Evolutionary conservation across 2,113 vertebrate genomes (phyloP), one percentile per base, ranked within the genome.

Genomic region (Lepus americanus): DNA sequence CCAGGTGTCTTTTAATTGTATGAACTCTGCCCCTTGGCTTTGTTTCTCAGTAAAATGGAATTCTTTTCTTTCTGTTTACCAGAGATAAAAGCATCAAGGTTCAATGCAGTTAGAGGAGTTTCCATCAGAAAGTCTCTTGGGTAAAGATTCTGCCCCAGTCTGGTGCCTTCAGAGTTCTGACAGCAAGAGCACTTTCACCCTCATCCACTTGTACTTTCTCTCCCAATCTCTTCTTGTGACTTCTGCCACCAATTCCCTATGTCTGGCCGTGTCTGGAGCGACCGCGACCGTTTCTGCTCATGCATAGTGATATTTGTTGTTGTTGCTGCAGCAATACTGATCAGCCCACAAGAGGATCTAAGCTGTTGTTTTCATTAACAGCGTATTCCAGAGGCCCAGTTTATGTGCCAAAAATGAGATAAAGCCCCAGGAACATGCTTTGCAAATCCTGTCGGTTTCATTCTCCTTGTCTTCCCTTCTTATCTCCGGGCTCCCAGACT

Each of bases 1-100:
- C 77, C 25, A 84, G n/a, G 77, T 49, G 14, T 53, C 36, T 87
- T 29, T 72, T 83, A 55, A 69, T 82, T 59, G n/a, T 81, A 31
- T 73, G 63, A 90, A 67, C 49, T 82, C 63, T 85, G 73, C 53
- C 55, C 72, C 44, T 87, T 70, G 82, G 20, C 70, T 92, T 92
- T 59, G 49, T 64, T 92, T 61, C 92, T 92, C 33, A 84, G 33
- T 77, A 55, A 87, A 95, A 51, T 63, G 36, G 53, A 27, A 73
- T 36, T 81, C 44, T 83, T 87, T 29, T 55, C 73, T 88, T 85
- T 92, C 76, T 93, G 53, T 89, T 88, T 85, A 77, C 49, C 7
- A 5, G 70, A 79, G 33, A 20, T 51, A n/a, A 89, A 95, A 25
- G 27, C 49, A 2, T 44, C 22, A 92, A 89, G 31, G n/a, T 76